phyloP scores from a whole-genome alignment of 2,888 invertebrate genomes.

The Cryptocephalus primarius region DNA sequence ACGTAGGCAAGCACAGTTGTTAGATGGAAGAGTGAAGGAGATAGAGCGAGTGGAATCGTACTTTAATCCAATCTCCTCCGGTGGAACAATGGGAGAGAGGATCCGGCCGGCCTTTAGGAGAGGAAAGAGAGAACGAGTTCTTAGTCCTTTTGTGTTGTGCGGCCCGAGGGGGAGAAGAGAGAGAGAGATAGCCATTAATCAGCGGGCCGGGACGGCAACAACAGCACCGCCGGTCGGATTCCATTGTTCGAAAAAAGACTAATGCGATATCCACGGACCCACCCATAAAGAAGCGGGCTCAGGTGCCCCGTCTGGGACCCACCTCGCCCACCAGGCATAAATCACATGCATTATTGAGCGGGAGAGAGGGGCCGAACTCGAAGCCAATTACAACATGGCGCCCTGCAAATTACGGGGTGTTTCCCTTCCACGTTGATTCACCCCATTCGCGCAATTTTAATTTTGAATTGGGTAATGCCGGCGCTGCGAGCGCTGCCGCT shows the following conservation, averaged over 20 bases:
- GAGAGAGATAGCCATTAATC: constrained; percentile 26
- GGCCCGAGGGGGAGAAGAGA: no score
- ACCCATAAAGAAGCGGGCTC: constrained; percentile 23
- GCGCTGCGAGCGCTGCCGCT: no score
- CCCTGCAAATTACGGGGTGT: constrained; percentile 19
- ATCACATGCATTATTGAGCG: constrained; percentile 35
- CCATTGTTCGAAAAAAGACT: constrained; percentile 27
- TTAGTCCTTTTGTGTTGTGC: no score
- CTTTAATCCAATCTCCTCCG: no score
- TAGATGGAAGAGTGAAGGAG: no score
- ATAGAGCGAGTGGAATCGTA: no score
- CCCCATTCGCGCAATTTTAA: constrained; percentile 25
- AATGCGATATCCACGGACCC: constrained; percentile 25
- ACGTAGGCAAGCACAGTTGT: no score
- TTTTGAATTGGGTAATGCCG: constrained; percentile 17
- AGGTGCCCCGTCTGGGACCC: constrained; percentile 23
- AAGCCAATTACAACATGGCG: constrained; percentile 32
- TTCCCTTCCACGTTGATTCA: constrained; percentile 19
- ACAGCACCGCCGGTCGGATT: constrained; percentile 23
- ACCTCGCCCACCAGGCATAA: constrained; percentile 28
- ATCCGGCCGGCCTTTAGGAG: no score
- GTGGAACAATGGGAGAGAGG: no score
- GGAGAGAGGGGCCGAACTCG: constrained; percentile 25
- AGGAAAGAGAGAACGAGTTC: no score
- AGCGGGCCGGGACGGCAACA: constrained; percentile 13